Evolutionary conservation across 2,797 vertebrate genomes (phyloP).

Genomic region (Pantherophis alleghaniensis): DNA sequence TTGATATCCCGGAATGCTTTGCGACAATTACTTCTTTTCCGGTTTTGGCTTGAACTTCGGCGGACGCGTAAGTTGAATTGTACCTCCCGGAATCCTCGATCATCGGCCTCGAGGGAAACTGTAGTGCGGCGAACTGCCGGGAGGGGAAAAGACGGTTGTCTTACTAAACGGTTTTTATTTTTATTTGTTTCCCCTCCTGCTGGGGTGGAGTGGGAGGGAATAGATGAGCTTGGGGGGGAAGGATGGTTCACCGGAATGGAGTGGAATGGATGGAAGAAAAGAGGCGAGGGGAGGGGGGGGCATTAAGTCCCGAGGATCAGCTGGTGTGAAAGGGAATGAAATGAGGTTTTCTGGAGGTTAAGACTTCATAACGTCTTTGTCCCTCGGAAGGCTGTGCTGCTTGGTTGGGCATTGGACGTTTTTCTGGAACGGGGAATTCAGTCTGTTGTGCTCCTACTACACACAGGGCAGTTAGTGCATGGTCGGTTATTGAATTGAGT

Average conservation of each 20-base stretch:
- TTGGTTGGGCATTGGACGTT: not conserved
- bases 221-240: not conserved
- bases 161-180: not conserved
- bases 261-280: not conserved
- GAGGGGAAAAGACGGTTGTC: too few species aligned
- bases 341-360: fast-evolving
- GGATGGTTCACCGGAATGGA: not conserved
- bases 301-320: not conserved
- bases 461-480: not conserved
- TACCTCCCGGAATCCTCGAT: fast-evolving
- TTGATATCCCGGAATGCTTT: conserved; percentile 39
- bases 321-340: fast-evolving
- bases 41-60: conserved; percentile 62
- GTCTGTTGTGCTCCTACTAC: not conserved
- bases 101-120: not conserved
- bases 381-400: too few species aligned
- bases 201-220: not conserved
- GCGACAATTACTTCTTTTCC: conserved; percentile 73
- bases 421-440: not conserved
- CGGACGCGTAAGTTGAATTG: conserved; percentile 5
- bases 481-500: not conserved
- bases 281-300: not conserved
- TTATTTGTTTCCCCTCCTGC: not conserved
- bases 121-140: fast-evolving
- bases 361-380: too few species aligned